Percentiles rank a stretch among this genome's conserved stretches.
phyloP scores from a whole-genome alignment of 2,797 vertebrate species.

The Knipowitschia caucasica region DNA sequence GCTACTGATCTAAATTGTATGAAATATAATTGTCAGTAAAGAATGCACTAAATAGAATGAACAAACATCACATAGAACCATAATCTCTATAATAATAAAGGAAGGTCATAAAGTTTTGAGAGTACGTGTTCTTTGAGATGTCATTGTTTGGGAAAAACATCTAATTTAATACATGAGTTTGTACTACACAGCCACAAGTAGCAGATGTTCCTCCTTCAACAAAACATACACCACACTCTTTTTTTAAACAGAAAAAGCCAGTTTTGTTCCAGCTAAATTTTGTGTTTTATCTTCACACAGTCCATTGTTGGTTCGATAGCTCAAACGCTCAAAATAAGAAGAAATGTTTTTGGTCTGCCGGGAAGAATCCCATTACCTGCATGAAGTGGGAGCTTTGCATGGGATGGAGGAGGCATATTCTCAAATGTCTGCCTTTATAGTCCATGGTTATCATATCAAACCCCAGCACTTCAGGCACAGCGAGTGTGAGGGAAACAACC shows the following conservation, averaged over 20 bases:
- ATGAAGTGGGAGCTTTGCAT: constrained; percentile 83
- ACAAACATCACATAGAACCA: too few relatives aligned
- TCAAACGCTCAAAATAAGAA: constrained; percentile 4
- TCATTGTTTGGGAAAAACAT: background rate
- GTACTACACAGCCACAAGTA: too few relatives aligned
- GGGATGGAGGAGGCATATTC: constrained; percentile 86
- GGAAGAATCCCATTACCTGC: constrained; percentile 76
- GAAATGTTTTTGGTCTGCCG: background rate
- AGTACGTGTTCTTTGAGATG: too few relatives aligned
- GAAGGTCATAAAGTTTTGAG: too few relatives aligned
- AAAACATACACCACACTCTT: too few relatives aligned
- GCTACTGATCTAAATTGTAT: too few relatives aligned
- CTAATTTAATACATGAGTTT: too few relatives aligned
- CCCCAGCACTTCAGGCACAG: constrained; percentile 88
- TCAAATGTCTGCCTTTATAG: constrained; percentile 81
- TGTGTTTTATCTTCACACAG: background rate
- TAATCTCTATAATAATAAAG: too few relatives aligned
- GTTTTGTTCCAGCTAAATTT: background rate
- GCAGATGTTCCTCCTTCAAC: too few relatives aligned
- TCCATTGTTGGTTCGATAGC: background rate
- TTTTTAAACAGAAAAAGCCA: background rate
- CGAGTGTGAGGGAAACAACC: constrained; percentile 84
- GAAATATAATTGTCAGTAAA: too few relatives aligned
- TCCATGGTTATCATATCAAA: constrained; percentile 87
- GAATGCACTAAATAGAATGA: too few relatives aligned